phyloP scores from a whole-genome alignment of 2,888 invertebrate genomes.

The Spodoptera littoralis region DNA sequence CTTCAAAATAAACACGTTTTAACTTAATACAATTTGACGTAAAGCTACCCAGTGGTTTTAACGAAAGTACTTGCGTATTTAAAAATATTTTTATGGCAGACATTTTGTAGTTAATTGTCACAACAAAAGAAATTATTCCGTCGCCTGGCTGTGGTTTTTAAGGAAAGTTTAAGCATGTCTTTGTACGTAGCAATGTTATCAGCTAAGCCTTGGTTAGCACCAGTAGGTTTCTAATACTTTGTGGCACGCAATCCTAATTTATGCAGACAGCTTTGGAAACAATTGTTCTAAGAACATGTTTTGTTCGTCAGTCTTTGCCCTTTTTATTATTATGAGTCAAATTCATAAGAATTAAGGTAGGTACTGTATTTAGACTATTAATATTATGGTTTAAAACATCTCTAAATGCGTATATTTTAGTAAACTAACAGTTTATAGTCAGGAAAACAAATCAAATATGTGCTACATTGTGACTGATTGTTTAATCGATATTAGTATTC shows the following conservation, averaged over 20 bases:
- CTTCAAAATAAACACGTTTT: too few species aligned
- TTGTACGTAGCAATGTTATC: constrained; percentile 52
- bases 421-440: too few species aligned
- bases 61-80: too few species aligned
- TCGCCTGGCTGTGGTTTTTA: constrained; percentile 32
- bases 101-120: neutral
- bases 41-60: too few species aligned
- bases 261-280: constrained; percentile 46
- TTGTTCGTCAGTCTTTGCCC: constrained; percentile 39
- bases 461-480: too few species aligned
- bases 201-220: constrained; percentile 38
- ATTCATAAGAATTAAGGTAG: constrained; percentile 2
- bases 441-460: too few species aligned
- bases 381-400: too few species aligned
- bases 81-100: too few species aligned
- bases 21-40: too few species aligned
- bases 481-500: too few species aligned
- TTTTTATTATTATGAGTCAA: constrained; percentile 25
- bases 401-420: too few species aligned
- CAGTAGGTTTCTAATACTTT: constrained; percentile 50
- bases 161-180: constrained; percentile 41
- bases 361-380: constrained; percentile 8
- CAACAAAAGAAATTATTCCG: constrained; percentile 16
- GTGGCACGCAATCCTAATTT: constrained; percentile 52
- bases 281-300: constrained; percentile 49